A percentile compares a stretch with the other conserved stretches of the same genome.
Evolutionary conservation across 2,888 invertebrate species (phyloP).

Genomic region (Neoscelio sp.): DNA sequence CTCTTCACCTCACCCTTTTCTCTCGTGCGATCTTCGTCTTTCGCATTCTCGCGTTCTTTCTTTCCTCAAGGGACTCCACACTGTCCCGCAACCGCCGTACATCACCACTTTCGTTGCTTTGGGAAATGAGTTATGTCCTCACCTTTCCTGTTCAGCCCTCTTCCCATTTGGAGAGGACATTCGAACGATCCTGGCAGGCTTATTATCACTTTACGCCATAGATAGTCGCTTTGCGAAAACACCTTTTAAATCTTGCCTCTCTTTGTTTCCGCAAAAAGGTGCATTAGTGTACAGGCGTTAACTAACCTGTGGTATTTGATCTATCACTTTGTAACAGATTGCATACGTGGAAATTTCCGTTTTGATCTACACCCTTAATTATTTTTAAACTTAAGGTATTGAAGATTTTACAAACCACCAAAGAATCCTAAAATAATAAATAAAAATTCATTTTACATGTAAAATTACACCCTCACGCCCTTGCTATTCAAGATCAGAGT

Average conservation of each 20-base stretch:
- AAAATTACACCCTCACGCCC: too few relatives aligned
- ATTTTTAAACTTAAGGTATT: too few relatives aligned
- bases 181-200: conserved; percentile 64
- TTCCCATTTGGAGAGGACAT: conserved; percentile 57
- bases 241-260: conserved; percentile 52
- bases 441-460: too few relatives aligned
- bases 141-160: conserved; percentile 64
- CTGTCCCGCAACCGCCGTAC: conserved; percentile 79
- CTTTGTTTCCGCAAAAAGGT: conserved; percentile 32
- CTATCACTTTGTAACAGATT: neutral
- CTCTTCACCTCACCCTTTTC: neutral
- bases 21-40: conserved; percentile 1
- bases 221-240: conserved; percentile 52
- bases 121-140: conserved; percentile 77
- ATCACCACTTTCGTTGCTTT: conserved; percentile 75
- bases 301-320: conserved; percentile 14
- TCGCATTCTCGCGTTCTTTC: conserved; percentile 11
- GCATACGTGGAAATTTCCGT: too few relatives aligned
- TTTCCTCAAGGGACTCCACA: conserved; percentile 43
- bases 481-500: too few relatives aligned
- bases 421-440: too few relatives aligned
- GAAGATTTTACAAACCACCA: too few relatives aligned
- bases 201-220: conserved; percentile 60
- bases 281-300: conserved; percentile 34
- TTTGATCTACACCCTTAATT: too few relatives aligned